A percentile compares a stretch with the other conserved stretches of the same genome.
phyloP scores from a whole-genome alignment of 2,888 invertebrate species.

The Lasioglossum lativentre region DNA sequence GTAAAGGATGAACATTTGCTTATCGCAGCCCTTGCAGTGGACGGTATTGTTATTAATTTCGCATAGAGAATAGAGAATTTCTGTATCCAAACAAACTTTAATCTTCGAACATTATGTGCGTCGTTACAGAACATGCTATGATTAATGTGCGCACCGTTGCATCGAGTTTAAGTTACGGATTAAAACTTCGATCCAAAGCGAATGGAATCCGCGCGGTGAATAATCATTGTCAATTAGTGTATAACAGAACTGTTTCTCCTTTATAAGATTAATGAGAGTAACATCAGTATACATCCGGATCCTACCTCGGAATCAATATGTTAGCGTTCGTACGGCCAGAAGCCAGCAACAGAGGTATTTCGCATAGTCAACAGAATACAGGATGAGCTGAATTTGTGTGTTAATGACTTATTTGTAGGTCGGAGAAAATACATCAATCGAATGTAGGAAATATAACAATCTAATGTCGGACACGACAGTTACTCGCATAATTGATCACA shows the following conservation, averaged over 20 bases:
- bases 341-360: conserved; percentile 10
- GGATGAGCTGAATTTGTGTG: neutral
- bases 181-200: conserved; percentile 30
- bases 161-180: conserved; percentile 32
- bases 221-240: conserved; percentile 40
- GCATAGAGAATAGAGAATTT: neutral
- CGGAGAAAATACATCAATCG: neutral
- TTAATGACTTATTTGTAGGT: neutral
- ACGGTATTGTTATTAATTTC: neutral
- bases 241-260: conserved; percentile 32
- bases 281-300: conserved; percentile 6
- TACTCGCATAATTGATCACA: too few species aligned
- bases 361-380: conserved; percentile 10
- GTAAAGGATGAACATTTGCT: neutral
- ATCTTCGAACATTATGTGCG: conserved; percentile 28
- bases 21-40: neutral
- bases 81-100: conserved; percentile 13
- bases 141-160: conserved; percentile 30
- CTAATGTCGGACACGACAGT: neutral
- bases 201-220: conserved; percentile 34
- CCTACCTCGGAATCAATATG: neutral
- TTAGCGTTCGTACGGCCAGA: conserved; percentile 22
- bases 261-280: conserved; percentile 38
- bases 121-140: neutral
- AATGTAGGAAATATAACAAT: neutral